phyloP scores from a whole-genome alignment of 2,888 invertebrate species.

The Chrysomela aeneicollis region DNA sequence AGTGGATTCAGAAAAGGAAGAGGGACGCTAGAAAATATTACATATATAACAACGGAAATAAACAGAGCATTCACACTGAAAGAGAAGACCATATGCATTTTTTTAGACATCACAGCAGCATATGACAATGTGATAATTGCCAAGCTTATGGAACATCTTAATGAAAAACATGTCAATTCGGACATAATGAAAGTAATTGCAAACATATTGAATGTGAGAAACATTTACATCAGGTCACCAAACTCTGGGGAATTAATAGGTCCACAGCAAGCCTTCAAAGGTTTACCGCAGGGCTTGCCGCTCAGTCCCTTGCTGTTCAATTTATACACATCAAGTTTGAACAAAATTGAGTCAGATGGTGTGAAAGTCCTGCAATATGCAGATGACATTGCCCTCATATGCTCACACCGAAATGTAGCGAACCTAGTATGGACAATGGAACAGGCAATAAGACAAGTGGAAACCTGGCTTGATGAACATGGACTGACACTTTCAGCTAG shows the following conservation, averaged over 20 bases:
- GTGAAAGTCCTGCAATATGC: constrained; percentile 26
- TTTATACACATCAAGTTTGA: constrained; percentile 15
- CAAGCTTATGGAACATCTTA: neutral
- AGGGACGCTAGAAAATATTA: neutral
- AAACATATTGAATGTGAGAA: neutral
- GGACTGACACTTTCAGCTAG: constrained; percentile 10
- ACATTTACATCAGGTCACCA: neutral
- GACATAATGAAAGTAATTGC: neutral
- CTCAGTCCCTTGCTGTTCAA: constrained; percentile 27
- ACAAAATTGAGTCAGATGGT: neutral
- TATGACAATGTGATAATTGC: constrained; percentile 15
- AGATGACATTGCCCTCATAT: constrained; percentile 20
- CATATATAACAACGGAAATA: neutral
- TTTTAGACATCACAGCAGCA: constrained; percentile 3
- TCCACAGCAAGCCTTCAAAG: neutral
- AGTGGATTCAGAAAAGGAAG: constrained; percentile 3
- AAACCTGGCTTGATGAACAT: constrained; percentile 19
- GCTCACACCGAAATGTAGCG: neutral
- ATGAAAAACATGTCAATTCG: neutral
- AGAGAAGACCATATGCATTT: neutral
- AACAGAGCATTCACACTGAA: neutral
- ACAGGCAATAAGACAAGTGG: neutral
- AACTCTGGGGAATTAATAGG: neutral
- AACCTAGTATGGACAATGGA: constrained; percentile 21
- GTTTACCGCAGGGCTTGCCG: constrained; percentile 17